Evolutionary conservation across 92 coral and sea anemone genomes (phyloP).

Genomic region (Nematostella vectensis): DNA sequence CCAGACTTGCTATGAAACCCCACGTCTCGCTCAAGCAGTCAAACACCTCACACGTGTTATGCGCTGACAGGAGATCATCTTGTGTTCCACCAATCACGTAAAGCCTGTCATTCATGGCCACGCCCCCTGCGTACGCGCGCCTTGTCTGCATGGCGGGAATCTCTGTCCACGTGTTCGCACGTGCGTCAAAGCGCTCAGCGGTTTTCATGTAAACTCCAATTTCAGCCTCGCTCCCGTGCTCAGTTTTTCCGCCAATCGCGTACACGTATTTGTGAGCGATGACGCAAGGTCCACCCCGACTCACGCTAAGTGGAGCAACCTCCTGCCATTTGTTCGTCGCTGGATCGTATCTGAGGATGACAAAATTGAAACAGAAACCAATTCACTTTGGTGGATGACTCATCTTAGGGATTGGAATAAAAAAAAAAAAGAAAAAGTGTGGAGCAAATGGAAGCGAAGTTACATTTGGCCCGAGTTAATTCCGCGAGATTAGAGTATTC

Average conservation of each 20-base stretch:
- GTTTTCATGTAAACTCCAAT: conserved; percentile 60
- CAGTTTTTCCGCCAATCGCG: conserved; percentile 97
- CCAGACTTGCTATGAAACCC: conserved; percentile 59
- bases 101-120: conserved; percentile 47
- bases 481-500: too few species aligned
- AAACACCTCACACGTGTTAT: conserved; percentile 80
- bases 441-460: too few species aligned
- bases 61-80: conserved; percentile 74
- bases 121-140: conserved; percentile 87
- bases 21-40: conserved; percentile 50
- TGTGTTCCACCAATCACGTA: conserved; percentile 84
- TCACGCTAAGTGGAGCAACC: conserved; percentile 63
- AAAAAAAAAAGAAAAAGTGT: too few species aligned
- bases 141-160: conserved; percentile 68
- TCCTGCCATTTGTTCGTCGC: conserved; percentile 68
- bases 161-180: conserved; percentile 58
- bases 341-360: conserved; percentile 57
- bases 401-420: too few species aligned
- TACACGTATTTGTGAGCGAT: conserved; percentile 65
- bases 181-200: conserved; percentile 66
- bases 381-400: too few species aligned
- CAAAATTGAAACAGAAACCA: neutral
- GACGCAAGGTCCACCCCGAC: conserved; percentile 94
- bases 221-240: conserved; percentile 53
- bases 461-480: too few species aligned